Base-by-base conservation (phyloP, 1,140 invertebrate species). In the Diabrotica undecimpunctata region DNA sequence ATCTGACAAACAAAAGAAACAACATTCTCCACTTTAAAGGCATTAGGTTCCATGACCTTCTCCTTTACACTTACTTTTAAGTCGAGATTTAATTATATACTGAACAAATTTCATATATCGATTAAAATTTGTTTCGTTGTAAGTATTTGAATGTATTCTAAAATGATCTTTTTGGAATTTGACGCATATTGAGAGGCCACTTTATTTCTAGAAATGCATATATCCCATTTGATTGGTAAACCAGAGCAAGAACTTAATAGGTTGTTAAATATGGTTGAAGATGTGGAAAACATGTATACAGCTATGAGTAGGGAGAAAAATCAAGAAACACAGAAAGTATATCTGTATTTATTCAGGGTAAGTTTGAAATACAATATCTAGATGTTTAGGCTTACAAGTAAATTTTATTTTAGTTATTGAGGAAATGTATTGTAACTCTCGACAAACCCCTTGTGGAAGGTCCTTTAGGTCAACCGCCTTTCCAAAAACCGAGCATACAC, bases 251-350 rank as follows among this genome's bases (percentile, higher is more conserved):
- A 94, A 72, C 82, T 96, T 12, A 94, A 96, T 74, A 84, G 90
- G 64, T 79, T 96, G 9, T 80, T 96, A 6, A 87, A 92, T 0
- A 94, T 96, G 75, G 92, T 95, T 10, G 91, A 96, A 5, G 95
- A 97, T 80, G 90, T 95, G 12, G 95, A 96, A 75, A 96, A 95
- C 77, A 88, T 97, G 54, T 95, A 93, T 72, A 90, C 94, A 84
- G 91, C 90, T 66, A 93, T 96, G 84, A 91, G 92, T 70, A 84
- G 90, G 56, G 94, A 96, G 74, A 89, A 94, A 73, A 94, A 97
- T 78, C 82, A 87, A 54, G 93, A 96, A 71, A 96, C 93, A 0
- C 95, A 95, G 77, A 89, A 91, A 78, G 92, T 96, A 0, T 96
- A 96, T 78, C 90, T 90, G 72, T 95, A 93, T 83, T 79, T 97